Evolutionary conservation across 2,888 invertebrate genomes (phyloP).

Genomic region (Blastobasis lacticolella): DNA sequence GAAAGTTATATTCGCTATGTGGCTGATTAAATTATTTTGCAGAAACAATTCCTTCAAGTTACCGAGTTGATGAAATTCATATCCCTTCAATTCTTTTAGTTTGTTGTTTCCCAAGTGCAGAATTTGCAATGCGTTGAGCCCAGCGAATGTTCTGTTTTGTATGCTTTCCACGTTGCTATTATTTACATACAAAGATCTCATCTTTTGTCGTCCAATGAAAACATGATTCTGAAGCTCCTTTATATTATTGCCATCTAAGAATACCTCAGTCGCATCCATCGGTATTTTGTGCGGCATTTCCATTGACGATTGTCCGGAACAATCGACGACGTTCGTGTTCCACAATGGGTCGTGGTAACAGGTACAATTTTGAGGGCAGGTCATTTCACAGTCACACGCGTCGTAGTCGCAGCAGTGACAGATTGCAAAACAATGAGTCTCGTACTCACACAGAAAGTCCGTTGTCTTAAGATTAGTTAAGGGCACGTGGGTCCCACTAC

Average conservation of each 20-base stretch:
- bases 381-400: conserved; percentile 97
- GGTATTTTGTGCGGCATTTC: conserved; percentile 91
- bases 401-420: conserved; percentile 98
- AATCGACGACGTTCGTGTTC: conserved; percentile 94
- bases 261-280: conserved; percentile 95
- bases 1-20: conserved; percentile 87
- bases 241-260: conserved; percentile 92
- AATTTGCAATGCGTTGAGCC: conserved; percentile 83
- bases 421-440: conserved; percentile 93
- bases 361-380: conserved; percentile 93
- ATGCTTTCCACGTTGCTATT: conserved; percentile 88
- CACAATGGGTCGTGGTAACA: conserved; percentile 96
- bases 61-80: conserved; percentile 87
- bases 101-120: conserved; percentile 91
- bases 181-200: conserved; percentile 89
- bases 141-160: conserved; percentile 93
- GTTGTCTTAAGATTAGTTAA: conserved; percentile 84
- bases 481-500: conserved; percentile 85
- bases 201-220: conserved; percentile 92
- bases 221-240: conserved; percentile 88
- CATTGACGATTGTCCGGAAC: conserved; percentile 84
- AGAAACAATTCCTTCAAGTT: conserved; percentile 87
- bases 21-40: conserved; percentile 87
- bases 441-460: conserved; percentile 94
- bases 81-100: conserved; percentile 84